Conservation (phyloP, 2,888 invertebrate genomes). For the Ennomos erosarius region DNA sequence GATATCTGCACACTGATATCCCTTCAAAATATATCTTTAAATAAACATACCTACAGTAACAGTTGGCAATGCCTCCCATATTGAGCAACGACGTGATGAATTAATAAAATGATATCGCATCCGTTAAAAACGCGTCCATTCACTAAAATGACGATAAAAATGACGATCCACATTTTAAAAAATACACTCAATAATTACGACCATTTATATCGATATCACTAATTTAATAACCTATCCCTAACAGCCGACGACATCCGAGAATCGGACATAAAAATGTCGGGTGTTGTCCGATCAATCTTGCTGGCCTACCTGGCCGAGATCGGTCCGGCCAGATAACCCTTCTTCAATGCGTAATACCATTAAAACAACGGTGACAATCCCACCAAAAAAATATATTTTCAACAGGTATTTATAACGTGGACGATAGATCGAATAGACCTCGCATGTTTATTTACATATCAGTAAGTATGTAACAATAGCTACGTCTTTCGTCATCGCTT, state of each 20-base stretch:
- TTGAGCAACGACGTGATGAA: slow-evolving; percentile 18
- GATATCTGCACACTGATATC: not conserved
- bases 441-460: not conserved
- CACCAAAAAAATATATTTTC: slow-evolving; percentile 80
- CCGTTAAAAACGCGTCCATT: slow-evolving; percentile 45
- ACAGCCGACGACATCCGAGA: slow-evolving; percentile 77
- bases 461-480: too few species aligned
- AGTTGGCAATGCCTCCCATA: slow-evolving; percentile 6
- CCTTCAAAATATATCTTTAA: not conserved
- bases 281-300: slow-evolving; percentile 81
- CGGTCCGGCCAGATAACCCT: slow-evolving; percentile 81
- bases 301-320: slow-evolving; percentile 73
- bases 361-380: slow-evolving; percentile 85
- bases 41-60: not conserved
- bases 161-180: slow-evolving; percentile 50
- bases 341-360: slow-evolving; percentile 84
- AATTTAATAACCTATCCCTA: slow-evolving; percentile 79
- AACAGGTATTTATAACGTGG: slow-evolving; percentile 70
- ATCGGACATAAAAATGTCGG: slow-evolving; percentile 80
- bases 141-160: slow-evolving; percentile 50
- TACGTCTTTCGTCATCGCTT: too few species aligned
- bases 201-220: slow-evolving; percentile 69
- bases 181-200: slow-evolving; percentile 61
- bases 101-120: slow-evolving; percentile 39
- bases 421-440: slow-evolving; percentile 4